phyloP scores from a whole-genome alignment of 2,797 vertebrate species.

The Phyllotis vaccarum region DNA sequence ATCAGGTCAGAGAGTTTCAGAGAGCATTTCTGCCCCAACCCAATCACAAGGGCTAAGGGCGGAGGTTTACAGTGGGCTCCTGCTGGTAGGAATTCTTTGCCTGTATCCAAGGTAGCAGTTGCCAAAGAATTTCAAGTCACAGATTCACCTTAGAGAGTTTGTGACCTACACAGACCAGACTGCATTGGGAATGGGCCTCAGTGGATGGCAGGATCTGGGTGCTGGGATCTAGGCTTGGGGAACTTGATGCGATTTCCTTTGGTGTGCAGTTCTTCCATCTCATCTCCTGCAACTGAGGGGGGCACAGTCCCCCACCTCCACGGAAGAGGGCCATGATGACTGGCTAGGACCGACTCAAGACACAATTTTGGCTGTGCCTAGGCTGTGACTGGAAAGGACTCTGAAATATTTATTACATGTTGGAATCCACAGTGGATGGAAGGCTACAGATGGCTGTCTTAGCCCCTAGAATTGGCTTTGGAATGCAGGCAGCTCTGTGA shows the following conservation, averaged over 20 bases:
- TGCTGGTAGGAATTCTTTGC: background rate
- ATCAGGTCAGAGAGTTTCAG: background rate
- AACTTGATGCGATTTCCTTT: background rate
- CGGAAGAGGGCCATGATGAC: background rate
- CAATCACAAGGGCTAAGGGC: background rate
- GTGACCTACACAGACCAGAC: background rate
- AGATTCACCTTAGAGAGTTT: background rate
- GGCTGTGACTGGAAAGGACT: background rate
- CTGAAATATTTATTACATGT: background rate
- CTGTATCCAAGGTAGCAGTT: background rate
- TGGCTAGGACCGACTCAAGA: background rate
- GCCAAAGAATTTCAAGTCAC: constrained; percentile 19
- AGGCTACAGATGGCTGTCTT: background rate
- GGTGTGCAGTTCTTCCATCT: background rate
- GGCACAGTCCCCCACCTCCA: background rate
- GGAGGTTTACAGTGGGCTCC: background rate
- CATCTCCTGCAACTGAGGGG: background rate
- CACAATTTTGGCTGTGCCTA: background rate
- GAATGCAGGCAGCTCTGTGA: background rate
- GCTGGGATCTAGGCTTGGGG: background rate
- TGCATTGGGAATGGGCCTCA: background rate
- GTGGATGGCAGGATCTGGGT: background rate
- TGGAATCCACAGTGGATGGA: background rate
- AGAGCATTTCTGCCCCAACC: background rate
- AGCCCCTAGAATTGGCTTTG: background rate